Evolutionary conservation across 53 echinoderm and acorn worm genomes (phyloP).

Genomic region (Echinarachnius parma): DNA sequence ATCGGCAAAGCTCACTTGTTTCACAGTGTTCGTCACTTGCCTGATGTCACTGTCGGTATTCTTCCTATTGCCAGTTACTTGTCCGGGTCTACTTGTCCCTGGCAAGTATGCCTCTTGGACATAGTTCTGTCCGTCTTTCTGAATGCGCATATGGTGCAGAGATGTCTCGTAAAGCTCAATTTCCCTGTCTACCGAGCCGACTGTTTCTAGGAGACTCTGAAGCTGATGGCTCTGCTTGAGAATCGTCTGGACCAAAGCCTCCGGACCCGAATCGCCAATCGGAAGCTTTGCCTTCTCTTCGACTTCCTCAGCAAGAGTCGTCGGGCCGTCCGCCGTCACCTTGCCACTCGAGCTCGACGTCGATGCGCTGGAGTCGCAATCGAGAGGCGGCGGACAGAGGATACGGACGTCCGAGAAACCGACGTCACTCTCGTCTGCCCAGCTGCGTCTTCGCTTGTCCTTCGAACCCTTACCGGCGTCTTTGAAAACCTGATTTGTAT

Average conservation of each 20-base stretch:
- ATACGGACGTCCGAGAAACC: constrained; percentile 40
- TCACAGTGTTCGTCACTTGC: background rate
- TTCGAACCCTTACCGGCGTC: constrained; percentile 6
- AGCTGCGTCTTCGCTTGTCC: constrained; percentile 35
- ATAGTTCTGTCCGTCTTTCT: constrained; percentile 85
- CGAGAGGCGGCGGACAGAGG: constrained; percentile 21
- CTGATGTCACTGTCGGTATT: background rate
- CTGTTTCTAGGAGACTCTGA: constrained; percentile 65
- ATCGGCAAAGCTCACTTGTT: background rate
- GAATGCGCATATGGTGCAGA: constrained; percentile 66
- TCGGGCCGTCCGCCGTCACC: constrained; percentile 55
- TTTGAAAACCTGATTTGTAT: too few species aligned
- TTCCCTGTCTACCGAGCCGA: constrained; percentile 71
- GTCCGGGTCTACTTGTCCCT: background rate
- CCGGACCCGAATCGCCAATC: constrained; percentile 27
- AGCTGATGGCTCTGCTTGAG: constrained; percentile 75
- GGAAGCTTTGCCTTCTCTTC: constrained; percentile 43
- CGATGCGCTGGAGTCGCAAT: constrained; percentile 45
- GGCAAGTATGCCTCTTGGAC: constrained; percentile 89
- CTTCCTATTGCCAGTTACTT: background rate
- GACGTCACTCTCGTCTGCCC: constrained; percentile 38
- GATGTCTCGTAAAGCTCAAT: constrained; percentile 89
- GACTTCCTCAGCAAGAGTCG: constrained; percentile 35
- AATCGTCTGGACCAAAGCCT: constrained; percentile 61
- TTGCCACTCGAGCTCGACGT: constrained; percentile 35